Base-by-base conservation (phyloP, 2,888 invertebrate species). In the Matsumyia berberina region DNA sequence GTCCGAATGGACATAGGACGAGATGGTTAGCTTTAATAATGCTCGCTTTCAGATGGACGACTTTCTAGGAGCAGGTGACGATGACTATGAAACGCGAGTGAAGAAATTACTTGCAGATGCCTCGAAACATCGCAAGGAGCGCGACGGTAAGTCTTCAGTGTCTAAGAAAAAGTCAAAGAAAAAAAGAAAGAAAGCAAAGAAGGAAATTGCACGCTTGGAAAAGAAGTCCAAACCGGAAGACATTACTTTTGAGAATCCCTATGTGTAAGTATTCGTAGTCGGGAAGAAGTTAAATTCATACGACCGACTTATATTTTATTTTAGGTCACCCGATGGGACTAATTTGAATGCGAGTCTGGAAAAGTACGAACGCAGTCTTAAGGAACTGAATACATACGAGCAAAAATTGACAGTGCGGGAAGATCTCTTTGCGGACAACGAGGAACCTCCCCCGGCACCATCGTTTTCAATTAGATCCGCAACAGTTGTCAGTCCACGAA, bases 101-200 rank as follows among this genome's bases (percentile, higher is more conserved):
- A 94, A 96, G n/a, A 96, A 95, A 91, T 95, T 97, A 91, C 92
- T 97, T 74, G 96, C 96, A 89, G 96, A 97, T 88, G 96, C 96
- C 0, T 95, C 95, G 33, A 95, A 96, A 89, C 96, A 96, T 93
- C 90, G 90, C 57, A 91, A 89, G 70, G 88, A 90, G n/a, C 95
- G 95, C 89, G 94, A 94, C 87, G 95, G 95, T 80, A 85, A 85
- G 85, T 85, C 83, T 15, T 42, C 69, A 31, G 7, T 19, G 8
- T 62, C 69, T 7, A 89, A 93, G 94, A 89, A 95, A 94, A 91
- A 93, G 89, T 93, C 92, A 94, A 95, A 88, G 95, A 89, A 88
- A 73, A 89, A 86, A 89, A 87, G 83, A 87, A 88, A 69, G 86
- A 89, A 92, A 92, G 87, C 92, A 92, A 46, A 93, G 93, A 89